Evolutionary conservation across 2,797 vertebrate species (phyloP), one percentile per base, ranked within the genome.

Genomic region (Poecile montanus): DNA sequence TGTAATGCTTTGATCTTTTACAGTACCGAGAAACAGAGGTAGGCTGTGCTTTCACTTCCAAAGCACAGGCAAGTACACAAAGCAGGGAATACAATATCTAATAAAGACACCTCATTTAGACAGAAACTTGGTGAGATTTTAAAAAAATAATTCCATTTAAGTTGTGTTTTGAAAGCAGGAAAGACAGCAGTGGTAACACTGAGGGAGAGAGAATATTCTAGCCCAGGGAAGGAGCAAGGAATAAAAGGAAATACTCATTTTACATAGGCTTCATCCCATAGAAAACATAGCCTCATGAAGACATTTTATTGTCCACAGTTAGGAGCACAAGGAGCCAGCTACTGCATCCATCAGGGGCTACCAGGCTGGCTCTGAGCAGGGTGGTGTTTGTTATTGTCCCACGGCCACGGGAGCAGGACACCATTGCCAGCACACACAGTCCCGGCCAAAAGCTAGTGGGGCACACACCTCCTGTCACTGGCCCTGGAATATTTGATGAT

Each of bases 281-380:
- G 63, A 26, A 92, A 82, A 19, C 17, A 47, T 20, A 68, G n/a
- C 23, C 23, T 62, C 54, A 11, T 8, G 36, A n/a, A 36, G 56
- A 26, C 9, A 10, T 54, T 54, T 74, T 50, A 20, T 30, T 13
- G 19, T 16, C 25, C 3, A 1, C 44, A 36, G 27, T 47, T 16
- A 1, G 2, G n/a, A 40, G 60, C 3, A 9, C 8, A 3, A 34
- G 50, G 65, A 94, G 18, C 36, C 63, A 67, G 61, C 32, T 32
- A 3, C n/a, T 51, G 67, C 44, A 17, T 8, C n/a, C 40, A 30
- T 8, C 9, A 3, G 0, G 0, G 4, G 34, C 30, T 21, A 4
- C 2, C 11, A 36, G 7, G 3, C 58, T 22, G 75, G 44, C 36
- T 74, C 34, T 16, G 42, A 42, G 16, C 16, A 42, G 42, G 42